Percentiles rank a stretch among this genome's conserved stretches.
These are phyloP conservation scores for Falco punctatus DNA, from an alignment of 2,113 vertebrate genomes.

Conservation along the genomic window DNA sequence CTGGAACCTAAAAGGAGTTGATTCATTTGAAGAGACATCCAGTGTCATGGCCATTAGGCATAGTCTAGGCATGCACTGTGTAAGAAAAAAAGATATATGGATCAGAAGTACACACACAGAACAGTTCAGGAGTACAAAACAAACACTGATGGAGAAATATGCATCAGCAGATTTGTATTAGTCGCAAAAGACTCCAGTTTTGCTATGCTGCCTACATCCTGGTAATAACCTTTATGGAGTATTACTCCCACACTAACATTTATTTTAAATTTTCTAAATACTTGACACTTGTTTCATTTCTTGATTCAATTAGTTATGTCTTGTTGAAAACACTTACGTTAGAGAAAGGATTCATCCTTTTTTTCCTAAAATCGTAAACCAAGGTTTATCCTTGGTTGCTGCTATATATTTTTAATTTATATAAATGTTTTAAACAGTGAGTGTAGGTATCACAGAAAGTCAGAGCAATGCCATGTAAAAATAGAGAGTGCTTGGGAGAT, in stretches of 20 bases:
- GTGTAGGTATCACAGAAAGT: background rate
- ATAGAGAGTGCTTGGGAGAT: background rate
- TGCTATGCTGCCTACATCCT: background rate
- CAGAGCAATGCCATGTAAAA: background rate
- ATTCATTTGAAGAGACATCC: background rate
- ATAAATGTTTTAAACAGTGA: background rate
- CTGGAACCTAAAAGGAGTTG: background rate
- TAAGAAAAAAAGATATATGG: background rate
- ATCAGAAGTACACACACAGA: background rate
- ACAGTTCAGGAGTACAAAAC: background rate
- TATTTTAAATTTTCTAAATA: slow-evolving; percentile 15
- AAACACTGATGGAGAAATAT: background rate
- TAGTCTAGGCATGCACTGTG: background rate
- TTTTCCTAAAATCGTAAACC: background rate
- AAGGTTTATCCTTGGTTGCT: background rate
- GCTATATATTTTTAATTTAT: background rate
- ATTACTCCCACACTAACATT: background rate
- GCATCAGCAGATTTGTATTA: background rate
- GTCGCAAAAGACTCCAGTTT: background rate
- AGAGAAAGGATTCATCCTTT: background rate
- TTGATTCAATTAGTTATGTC: background rate
- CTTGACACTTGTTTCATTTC: background rate
- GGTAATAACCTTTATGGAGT: background rate
- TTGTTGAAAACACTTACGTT: background rate
- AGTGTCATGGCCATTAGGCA: background rate